Conservation (phyloP, 2,113 vertebrate genomes). For the Puma concolor region DNA sequence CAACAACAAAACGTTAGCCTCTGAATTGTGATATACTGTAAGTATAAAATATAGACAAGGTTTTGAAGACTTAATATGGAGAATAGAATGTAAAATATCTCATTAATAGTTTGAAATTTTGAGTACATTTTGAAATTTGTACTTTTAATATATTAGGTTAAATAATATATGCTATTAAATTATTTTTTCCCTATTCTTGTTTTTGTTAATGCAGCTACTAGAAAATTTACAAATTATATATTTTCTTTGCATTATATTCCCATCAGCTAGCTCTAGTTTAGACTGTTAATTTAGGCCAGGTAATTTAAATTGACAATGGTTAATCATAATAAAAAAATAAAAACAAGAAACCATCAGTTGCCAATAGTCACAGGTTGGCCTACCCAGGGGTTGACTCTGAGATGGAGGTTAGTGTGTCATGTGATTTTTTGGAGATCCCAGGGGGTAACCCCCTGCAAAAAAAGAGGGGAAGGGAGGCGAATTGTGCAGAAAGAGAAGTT, state of each 20-base stretch:
- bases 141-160: neutral
- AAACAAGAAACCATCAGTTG: neutral
- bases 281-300: neutral
- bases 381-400: neutral
- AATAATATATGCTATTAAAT: neutral
- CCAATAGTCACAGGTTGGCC: neutral
- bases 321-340: neutral
- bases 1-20: neutral
- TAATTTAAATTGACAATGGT: neutral
- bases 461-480: neutral
- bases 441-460: neutral
- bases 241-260: neutral
- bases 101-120: neutral
- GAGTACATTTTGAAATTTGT: constrained; percentile 3
- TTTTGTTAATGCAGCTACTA: neutral
- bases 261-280: neutral
- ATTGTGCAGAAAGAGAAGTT: neutral
- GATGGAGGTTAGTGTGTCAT: neutral
- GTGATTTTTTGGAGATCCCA: neutral
- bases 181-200: neutral
- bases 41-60: neutral
- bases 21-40: neutral
- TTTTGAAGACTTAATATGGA: neutral
- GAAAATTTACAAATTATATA: neutral
- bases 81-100: neutral